Evolutionary conservation across 2,888 invertebrate genomes (phyloP), one percentile per base, ranked within the genome.

Genomic region (Lacanobia oleracea): DNA sequence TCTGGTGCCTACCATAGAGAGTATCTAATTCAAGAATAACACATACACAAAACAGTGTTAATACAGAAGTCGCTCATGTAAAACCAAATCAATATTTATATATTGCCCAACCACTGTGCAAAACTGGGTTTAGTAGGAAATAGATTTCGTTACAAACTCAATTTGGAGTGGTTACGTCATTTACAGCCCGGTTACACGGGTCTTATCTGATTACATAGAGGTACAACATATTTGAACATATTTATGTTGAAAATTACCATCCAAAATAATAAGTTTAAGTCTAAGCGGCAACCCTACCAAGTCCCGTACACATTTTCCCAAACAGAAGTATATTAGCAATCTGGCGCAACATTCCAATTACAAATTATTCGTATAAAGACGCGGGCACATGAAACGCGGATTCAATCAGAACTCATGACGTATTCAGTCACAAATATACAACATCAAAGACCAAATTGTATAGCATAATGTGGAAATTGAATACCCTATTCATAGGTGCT

Each of bases 401-500:
- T 75, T 73, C 75, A 71, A 85, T 75, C 65, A 33, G 51, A 75
- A 79, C 81, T 84, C 83, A 79, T 86, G 83, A 84, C 75, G 83
- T 84, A 85, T 88, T 88, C 82, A 81, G 61, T 82, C 77, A 64
- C 79, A 84, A 77, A 80, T 75, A 79, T 60, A 75, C 62, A 78
- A 79, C 86, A 80, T 87, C 87, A 87, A 87, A 88, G 82, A 79
- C 63, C 66, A 67, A 84, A 82, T 83, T 86, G 74, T 86, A 85
- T 82, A 81, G 84, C 75, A 81, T 75, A 76, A 79, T 77, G 78
- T 77, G 81, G 81, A 83, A 87, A 89, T 87, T 88, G 87, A 88
- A 88, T 87, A 84, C 82, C 67, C 79, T 82, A 86, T 87, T 88
- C 86, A 86, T 85, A 86, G 76, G 75, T 85, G 75, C 65, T 79